A percentile compares a stretch with the other conserved stretches of the same genome.
Conservation (phyloP, 1,140 invertebrate genomes). For the Anoplolepis gracilipes region DNA sequence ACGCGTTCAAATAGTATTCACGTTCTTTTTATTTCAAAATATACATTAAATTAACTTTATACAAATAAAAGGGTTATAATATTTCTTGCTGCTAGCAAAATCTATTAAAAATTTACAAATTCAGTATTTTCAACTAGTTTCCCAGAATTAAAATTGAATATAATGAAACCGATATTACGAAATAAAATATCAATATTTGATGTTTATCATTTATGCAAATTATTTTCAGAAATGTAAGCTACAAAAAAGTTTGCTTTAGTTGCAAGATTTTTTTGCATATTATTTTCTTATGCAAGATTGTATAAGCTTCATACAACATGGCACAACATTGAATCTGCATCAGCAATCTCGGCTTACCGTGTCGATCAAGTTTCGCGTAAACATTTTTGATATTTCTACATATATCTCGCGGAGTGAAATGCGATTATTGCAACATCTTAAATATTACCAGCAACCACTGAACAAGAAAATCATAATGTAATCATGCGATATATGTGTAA, state of each 20-base stretch:
- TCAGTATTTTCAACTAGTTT: background rate
- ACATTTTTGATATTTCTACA: conserved; percentile 6
- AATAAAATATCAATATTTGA: no score
- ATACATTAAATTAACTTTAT: conserved; percentile 15
- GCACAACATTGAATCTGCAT: background rate
- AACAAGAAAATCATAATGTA: background rate
- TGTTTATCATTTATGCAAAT: background rate
- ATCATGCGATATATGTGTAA: background rate
- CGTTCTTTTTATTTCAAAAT: conserved; percentile 64
- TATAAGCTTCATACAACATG: background rate
- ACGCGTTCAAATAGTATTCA: conserved; percentile 37
- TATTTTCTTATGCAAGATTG: conserved; percentile 3
- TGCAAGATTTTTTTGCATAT: background rate
- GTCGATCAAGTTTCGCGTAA: conserved; percentile 16
- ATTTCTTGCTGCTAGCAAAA: background rate
- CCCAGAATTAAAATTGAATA: background rate
- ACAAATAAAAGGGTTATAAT: background rate
- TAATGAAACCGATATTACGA: background rate
- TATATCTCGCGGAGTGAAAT: background rate
- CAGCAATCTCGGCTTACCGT: conserved; percentile 12
- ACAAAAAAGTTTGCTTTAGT: background rate
- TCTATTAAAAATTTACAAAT: background rate
- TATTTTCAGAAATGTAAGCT: background rate
- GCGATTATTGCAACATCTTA: background rate
- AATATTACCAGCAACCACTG: conserved; percentile 12